Evolutionary conservation across 1,140 invertebrate species (phyloP), one percentile per base, ranked within the genome.

Genomic region (Drosophila subpulchrella): DNA sequence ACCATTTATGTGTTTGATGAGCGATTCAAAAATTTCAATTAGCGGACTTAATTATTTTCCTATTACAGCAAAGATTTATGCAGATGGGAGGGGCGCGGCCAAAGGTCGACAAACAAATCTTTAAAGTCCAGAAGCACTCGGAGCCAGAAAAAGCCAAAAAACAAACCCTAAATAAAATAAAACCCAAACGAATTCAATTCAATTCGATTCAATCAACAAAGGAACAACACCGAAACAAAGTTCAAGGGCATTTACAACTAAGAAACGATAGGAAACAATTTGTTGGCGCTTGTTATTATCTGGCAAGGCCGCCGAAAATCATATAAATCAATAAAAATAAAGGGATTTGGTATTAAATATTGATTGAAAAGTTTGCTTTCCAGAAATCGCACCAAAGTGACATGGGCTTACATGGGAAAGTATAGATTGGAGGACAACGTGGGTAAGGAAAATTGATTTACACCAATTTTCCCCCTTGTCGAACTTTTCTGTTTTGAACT

Each of bases 291-390:
- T 62, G 57, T 67, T 50, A 44, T 38, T 15, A n/a, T 27, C 24
- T 8, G n/a, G 15, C 54, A 81, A 81, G 75, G 56, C 56, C 47
- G 12, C 24, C 27, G 39, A 72, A 62, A 67, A 83, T 46, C 55
- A 59, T 53, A 83, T 57, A 84, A 84, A 83, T 83, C 76, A 84
- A 84, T 83, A 82, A 65, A 66, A 59, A 68, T 50, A 56, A 61
- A 71, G 44, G 73, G 55, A 76, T 55, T 56, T 56, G 8, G 41
- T 62, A 84, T 79, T 83, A 80, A 72, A 54, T 67, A 80, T 80
- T 84, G 61, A 80, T 83, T 63, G 65, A 67, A 84, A 84, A 71
- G 32, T 61, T 67, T 66, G 56, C 50, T 62, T 51, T 62, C 36
- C 48, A 44, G 60, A 75, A 65, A 66, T 79, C 75, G 44, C 71